These are phyloP conservation scores for Cydia amplana DNA, from an alignment of 1,140 invertebrate genomes.

Conservation along the genomic window DNA sequence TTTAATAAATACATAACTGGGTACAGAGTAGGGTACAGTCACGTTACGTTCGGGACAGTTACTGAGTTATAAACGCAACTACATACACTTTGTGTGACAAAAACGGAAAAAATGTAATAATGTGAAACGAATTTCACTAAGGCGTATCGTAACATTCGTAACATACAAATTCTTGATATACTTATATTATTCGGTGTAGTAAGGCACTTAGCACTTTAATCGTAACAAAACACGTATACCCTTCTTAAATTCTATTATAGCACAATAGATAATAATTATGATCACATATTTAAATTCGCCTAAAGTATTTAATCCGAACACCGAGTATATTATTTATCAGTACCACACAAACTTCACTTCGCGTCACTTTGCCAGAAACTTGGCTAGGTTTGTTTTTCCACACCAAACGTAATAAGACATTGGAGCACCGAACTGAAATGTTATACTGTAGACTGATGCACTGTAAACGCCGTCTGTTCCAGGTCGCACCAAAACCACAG, in stretches of 20 bases:
- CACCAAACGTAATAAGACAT: no score
- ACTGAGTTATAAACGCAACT: no score
- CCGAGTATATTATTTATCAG: neutral
- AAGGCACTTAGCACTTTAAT: neutral
- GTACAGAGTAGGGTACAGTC: no score
- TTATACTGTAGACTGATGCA: no score
- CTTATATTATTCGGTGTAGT: neutral
- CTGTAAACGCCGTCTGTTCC: no score
- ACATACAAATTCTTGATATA: neutral
- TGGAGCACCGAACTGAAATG: no score
- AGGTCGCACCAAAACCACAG: no score
- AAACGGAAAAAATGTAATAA: neutral
- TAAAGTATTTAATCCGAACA: conserved; percentile 21
- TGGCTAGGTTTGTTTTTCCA: no score
- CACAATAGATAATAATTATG: conserved; percentile 17
- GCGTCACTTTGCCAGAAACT: neutral
- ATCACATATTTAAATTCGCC: conserved; percentile 29
- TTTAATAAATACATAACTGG: no score
- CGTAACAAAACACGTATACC: neutral
- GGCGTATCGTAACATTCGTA: conserved; percentile 6
- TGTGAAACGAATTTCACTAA: neutral
- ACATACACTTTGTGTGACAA: neutral
- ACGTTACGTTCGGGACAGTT: no score
- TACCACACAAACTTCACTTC: neutral
- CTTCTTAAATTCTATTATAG: neutral